Evolutionary conservation across 2,888 invertebrate species (phyloP).

Genomic region (Tenthredo amoena): DNA sequence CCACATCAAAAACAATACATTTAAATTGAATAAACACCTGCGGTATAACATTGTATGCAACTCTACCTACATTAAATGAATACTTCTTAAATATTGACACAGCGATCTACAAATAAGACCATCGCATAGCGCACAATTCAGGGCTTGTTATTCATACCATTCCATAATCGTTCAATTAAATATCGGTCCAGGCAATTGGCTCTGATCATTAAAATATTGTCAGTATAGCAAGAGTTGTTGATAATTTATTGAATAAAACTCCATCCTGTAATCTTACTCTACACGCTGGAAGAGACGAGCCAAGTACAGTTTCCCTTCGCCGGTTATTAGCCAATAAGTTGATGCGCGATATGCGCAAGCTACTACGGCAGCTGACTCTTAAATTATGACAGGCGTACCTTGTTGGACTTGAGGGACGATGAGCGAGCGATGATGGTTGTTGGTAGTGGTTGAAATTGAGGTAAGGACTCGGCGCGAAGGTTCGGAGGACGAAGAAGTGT

Average conservation of each 20-base stretch:
- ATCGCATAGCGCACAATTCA: constrained; percentile 25
- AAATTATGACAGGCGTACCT: constrained; percentile 69
- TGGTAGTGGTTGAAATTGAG: constrained; percentile 67
- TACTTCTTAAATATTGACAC: neutral
- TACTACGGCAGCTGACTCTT: constrained; percentile 53
- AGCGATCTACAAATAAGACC: constrained; percentile 34
- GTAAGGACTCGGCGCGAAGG: constrained; percentile 66
- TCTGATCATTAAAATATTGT: constrained; percentile 32
- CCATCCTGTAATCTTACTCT: constrained; percentile 44
- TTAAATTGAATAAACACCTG: constrained; percentile 32
- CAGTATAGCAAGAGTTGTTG: constrained; percentile 32
- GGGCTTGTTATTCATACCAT: constrained; percentile 38
- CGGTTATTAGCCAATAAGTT: constrained; percentile 45
- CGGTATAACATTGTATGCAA: constrained; percentile 30
- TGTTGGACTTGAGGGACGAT: constrained; percentile 70
- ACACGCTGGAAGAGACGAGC: constrained; percentile 46
- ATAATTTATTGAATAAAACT: constrained; percentile 32
- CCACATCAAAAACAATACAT: constrained; percentile 19
- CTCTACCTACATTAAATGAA: constrained; percentile 27
- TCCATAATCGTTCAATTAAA: constrained; percentile 41
- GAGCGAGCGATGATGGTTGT: constrained; percentile 70
- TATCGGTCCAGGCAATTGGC: constrained; percentile 42
- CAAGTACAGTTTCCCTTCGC: constrained; percentile 50
- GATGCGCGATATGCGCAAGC: constrained; percentile 50
- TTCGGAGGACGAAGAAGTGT: constrained; percentile 74